These are phyloP conservation scores for Petrocephalus zakoni DNA, from an alignment of 2,113 vertebrate genomes.

Conservation along the genomic window DNA sequence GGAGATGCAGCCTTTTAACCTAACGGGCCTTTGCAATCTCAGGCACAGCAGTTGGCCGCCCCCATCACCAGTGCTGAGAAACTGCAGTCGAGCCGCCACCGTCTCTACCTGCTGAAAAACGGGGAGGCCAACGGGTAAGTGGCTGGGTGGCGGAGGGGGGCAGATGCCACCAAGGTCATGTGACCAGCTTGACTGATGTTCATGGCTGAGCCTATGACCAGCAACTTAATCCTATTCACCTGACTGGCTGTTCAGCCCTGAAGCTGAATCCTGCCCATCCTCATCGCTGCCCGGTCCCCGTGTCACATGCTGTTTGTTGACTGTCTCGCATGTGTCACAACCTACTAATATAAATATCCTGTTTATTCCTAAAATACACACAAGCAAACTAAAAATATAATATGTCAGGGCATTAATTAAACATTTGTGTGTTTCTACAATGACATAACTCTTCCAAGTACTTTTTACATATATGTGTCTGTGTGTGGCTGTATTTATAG, in stretches of 20 bases:
- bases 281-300: not conserved
- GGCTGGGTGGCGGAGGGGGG: not conserved
- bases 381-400: not conserved
- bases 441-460: not conserved
- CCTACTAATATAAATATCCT: not conserved
- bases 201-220: not conserved
- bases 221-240: not conserved
- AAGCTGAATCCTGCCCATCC: not conserved
- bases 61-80: conserved; percentile 78
- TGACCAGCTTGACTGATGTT: not conserved
- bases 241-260: not conserved
- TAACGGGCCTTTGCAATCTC: not conserved
- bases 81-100: conserved; percentile 76
- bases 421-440: not conserved
- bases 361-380: not conserved
- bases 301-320: not conserved
- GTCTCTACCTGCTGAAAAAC: conserved; percentile 80
- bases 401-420: not conserved
- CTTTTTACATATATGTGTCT: not conserved
- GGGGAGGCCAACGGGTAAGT: conserved; percentile 67
- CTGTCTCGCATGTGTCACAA: not conserved
- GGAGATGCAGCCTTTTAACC: not conserved
- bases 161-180: not conserved
- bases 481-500: not conserved
- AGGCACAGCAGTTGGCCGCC: conserved; percentile 77